Evolutionary conservation across 2,888 invertebrate species (phyloP), one percentile per base, ranked within the genome.

Genomic region (Lithodes maja): DNA sequence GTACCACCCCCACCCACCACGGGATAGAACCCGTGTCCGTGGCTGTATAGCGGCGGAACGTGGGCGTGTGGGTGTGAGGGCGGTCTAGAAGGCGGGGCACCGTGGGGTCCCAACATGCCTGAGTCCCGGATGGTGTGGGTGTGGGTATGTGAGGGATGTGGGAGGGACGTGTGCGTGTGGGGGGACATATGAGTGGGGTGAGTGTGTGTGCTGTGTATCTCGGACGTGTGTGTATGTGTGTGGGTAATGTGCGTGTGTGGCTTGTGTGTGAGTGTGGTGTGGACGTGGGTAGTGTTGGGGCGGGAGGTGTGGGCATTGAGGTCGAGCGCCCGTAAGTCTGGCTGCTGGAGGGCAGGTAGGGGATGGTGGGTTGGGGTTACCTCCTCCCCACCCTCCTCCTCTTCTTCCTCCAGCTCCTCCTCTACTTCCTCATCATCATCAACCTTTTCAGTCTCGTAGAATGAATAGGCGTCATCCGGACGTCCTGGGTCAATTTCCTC

Each of bases 401-500:
- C 90, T 17, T 90, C 90, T 54, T 88, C 88, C 49, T 90, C 90
- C 50, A 85, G 82, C 61, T 88, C 90, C 79, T 84, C 84, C 69
- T 80, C 79, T 55, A 80, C 84, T 69, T 87, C 87, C 69, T 83
- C 83, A 17, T 87, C 87, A 17, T 87, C 83, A 12, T 90, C 90
- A 52, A 77, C 86, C 81, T 85, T 88, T 50, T 87, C 87, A 9
- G 78, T 69, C 83, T 83, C 86, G 88, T 87, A 90, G 86, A 85
- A 77, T 79, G 79, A 69, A 74, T 89, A 90, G n/a, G 91, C 84
- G 17, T 91, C 90, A 54, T 91, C 91, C 15, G 90, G 90, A 2
- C 90, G 85, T 1, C 90, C 90, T 9, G 91, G 91, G 71, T 91
- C 91, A 17, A 91, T 91, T 54, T 91, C 91, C 83, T 91, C 91